These are phyloP conservation scores for Crypturellus tataupa DNA, from an alignment of 2,797 vertebrate species.

Conservation along the genomic window DNA sequence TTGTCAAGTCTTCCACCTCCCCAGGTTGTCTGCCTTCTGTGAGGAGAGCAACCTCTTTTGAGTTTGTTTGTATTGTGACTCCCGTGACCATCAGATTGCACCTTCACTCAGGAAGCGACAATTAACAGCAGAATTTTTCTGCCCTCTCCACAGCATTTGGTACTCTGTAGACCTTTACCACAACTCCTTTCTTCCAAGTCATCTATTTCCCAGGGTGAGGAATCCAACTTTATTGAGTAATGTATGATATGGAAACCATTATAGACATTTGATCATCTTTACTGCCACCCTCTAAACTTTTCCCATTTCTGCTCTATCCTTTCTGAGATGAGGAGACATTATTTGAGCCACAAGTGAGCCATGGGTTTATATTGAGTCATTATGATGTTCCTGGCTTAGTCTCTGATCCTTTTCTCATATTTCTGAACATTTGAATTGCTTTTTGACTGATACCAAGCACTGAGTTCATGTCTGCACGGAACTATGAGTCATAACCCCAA, in stretches of 20 bases:
- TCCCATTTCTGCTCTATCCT: background rate
- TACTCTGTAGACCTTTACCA: background rate
- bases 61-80: background rate
- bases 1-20: background rate
- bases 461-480: background rate
- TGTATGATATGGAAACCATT: background rate
- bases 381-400: background rate
- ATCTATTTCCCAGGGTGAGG: background rate
- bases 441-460: background rate
- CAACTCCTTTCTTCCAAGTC: background rate
- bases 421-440: constrained; percentile 15
- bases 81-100: background rate
- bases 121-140: background rate
- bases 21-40: background rate
- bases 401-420: background rate
- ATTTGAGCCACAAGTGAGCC: background rate
- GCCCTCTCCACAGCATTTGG: background rate
- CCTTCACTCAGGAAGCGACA: background rate
- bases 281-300: background rate
- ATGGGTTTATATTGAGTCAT: constrained; percentile 6
- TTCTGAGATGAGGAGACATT: background rate
- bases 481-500: constrained; percentile 63
- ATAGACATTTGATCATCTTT: background rate
- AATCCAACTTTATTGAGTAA: background rate
- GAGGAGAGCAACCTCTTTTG: background rate